These are phyloP conservation scores for Enteromius fasciolatus DNA, from an alignment of 2,797 vertebrate species.

Conservation along the genomic window DNA sequence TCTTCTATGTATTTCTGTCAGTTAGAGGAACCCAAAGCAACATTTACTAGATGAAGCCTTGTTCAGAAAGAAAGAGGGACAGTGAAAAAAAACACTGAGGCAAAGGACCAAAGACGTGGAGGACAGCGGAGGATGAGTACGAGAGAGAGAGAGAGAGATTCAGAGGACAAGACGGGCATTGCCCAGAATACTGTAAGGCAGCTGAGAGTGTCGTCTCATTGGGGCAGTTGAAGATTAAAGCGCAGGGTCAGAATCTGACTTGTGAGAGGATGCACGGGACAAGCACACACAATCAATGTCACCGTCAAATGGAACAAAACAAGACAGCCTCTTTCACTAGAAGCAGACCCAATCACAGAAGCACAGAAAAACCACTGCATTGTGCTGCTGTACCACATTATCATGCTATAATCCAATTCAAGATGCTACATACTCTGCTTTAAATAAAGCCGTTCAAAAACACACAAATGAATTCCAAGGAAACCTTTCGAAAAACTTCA, in stretches of 20 bases:
- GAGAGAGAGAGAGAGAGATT: not conserved
- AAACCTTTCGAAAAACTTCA: not conserved
- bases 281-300: slow-evolving; percentile 37
- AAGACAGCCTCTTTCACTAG: slow-evolving; percentile 42
- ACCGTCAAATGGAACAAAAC: slow-evolving; percentile 35
- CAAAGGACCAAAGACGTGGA: not conserved
- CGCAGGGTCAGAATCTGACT: slow-evolving; percentile 5
- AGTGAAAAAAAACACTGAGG: not conserved
- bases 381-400: slow-evolving; percentile 4
- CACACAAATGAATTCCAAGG: not conserved
- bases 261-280: slow-evolving; percentile 10
- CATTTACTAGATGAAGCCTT: slow-evolving; percentile 1
- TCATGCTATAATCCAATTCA: not conserved
- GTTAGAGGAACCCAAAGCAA: not conserved
- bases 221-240: slow-evolving; percentile 50
- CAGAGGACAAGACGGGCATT: slow-evolving; percentile 30
- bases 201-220: slow-evolving; percentile 45
- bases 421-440: not conserved
- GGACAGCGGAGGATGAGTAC: not conserved
- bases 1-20: not conserved
- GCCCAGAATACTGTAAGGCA: slow-evolving; percentile 43
- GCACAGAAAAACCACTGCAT: slow-evolving; percentile 3
- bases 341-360: slow-evolving; percentile 37
- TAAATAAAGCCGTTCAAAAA: not conserved
- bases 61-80: not conserved